Conservation (phyloP, 2,113 vertebrate genomes). For the Triplophysa dalaica region DNA sequence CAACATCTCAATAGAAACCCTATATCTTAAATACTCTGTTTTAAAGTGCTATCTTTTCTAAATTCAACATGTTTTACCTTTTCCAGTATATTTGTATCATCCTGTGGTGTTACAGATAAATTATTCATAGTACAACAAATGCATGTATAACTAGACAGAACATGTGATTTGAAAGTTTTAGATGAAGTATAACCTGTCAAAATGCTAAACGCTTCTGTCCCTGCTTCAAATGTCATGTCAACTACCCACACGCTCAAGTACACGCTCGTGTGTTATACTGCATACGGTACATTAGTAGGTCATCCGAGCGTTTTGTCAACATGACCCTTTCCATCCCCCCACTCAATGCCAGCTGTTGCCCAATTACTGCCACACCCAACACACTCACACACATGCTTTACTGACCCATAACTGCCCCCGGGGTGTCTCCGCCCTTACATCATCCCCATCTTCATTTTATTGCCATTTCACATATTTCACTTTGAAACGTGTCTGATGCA, state of each 20-base stretch:
- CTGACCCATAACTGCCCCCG: constrained; percentile 19
- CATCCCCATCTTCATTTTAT: constrained; percentile 16
- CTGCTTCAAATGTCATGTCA: not conserved
- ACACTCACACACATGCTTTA: constrained; percentile 33
- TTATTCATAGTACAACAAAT: no score
- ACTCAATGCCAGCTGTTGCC: constrained; percentile 39
- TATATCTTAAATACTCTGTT: no score
- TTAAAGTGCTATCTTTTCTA: no score
- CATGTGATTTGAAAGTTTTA: no score
- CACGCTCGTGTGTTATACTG: not conserved
- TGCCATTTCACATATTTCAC: not conserved
- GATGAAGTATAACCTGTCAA: no score
- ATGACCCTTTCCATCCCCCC: constrained; percentile 18
- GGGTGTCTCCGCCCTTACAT: constrained; percentile 7
- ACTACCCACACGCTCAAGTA: not conserved
- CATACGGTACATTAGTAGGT: constrained; percentile 17
- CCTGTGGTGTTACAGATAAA: no score
- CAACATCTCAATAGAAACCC: no score
- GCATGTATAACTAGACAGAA: no score
- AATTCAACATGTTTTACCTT: no score
- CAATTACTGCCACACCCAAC: constrained; percentile 31
- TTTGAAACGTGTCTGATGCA: not conserved
- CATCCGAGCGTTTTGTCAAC: not conserved
- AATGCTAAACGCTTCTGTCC: no score
- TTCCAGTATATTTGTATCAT: no score